A percentile compares a stretch with the other conserved stretches of the same genome.
These are phyloP conservation scores for Neelides folsomi DNA, from an alignment of 2,888 invertebrate species.

Conservation along the genomic window DNA sequence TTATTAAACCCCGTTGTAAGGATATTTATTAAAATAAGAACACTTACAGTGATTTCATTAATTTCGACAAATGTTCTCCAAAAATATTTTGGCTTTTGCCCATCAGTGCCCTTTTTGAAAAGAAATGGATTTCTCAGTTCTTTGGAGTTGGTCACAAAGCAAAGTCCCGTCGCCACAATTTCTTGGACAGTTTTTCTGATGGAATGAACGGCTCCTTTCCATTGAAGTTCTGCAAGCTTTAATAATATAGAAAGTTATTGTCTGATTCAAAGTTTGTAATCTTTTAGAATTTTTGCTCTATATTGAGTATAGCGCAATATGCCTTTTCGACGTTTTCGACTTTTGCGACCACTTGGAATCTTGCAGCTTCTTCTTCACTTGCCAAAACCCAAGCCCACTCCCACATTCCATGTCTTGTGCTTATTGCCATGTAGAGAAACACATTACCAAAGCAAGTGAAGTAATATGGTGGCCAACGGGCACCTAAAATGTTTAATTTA, in stretches of 20 bases:
- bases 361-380: constrained; percentile 18
- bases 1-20: too few relatives aligned
- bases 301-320: too few relatives aligned
- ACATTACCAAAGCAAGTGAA: constrained; percentile 20
- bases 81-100: constrained; percentile 8
- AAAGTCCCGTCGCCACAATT: constrained; percentile 14
- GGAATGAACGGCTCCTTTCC: constrained; percentile 19
- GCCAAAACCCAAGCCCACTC: constrained; percentile 19
- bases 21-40: too few relatives aligned
- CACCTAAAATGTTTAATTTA: too few relatives aligned
- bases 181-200: constrained; percentile 16
- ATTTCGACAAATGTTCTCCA: constrained; percentile 20
- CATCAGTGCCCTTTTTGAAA: constrained; percentile 11
- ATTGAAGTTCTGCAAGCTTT: constrained; percentile 9
- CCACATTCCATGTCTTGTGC: constrained; percentile 19
- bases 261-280: too few relatives aligned
- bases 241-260: constrained; percentile 1
- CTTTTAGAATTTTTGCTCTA: too few relatives aligned
- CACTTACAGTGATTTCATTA: constrained; percentile 11
- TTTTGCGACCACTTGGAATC: constrained; percentile 6
- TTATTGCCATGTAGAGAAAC: constrained; percentile 18
- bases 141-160: constrained; percentile 19
- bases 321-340: constrained; percentile 13
- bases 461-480: constrained; percentile 21
- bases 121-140: constrained; percentile 18